Evolutionary conservation across 2,113 vertebrate genomes (phyloP).

Genomic region (Oncorhynchus kisutch): DNA sequence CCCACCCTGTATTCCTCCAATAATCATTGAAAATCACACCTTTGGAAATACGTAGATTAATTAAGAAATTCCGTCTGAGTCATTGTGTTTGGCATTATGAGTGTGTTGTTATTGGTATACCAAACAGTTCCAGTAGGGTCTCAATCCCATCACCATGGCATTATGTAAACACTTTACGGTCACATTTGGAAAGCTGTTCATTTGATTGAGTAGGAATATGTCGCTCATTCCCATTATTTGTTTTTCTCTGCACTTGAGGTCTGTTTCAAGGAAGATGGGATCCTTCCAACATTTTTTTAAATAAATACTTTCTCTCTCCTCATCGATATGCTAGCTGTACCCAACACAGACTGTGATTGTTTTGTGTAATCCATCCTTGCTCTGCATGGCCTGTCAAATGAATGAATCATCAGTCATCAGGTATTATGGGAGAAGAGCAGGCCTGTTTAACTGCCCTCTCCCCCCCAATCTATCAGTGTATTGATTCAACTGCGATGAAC

Average conservation of each 20-base stretch:
- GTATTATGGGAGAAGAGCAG: conserved; percentile 20
- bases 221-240: background rate
- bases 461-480: conserved; percentile 27
- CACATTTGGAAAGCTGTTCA: background rate
- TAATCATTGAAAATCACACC: background rate
- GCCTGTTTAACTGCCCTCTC: conserved; percentile 19
- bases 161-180: background rate
- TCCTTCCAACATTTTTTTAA: background rate
- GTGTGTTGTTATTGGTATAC: background rate
- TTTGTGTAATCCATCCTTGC: conserved; percentile 29
- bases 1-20: background rate
- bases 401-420: conserved; percentile 42
- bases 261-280: background rate
- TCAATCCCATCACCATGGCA: background rate
- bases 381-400: conserved; percentile 33
- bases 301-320: background rate
- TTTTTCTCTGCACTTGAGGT: background rate
- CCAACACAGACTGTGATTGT: background rate
- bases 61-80: background rate
- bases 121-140: background rate
- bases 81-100: background rate
- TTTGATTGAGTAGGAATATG: background rate
- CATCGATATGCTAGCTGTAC: conserved; percentile 19
- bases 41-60: background rate
- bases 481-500: conserved; percentile 47